Evolutionary conservation across 2,797 vertebrate genomes (phyloP), one percentile per base, ranked within the genome.

Genomic region (Ctenochaetus hawaiiensis): DNA sequence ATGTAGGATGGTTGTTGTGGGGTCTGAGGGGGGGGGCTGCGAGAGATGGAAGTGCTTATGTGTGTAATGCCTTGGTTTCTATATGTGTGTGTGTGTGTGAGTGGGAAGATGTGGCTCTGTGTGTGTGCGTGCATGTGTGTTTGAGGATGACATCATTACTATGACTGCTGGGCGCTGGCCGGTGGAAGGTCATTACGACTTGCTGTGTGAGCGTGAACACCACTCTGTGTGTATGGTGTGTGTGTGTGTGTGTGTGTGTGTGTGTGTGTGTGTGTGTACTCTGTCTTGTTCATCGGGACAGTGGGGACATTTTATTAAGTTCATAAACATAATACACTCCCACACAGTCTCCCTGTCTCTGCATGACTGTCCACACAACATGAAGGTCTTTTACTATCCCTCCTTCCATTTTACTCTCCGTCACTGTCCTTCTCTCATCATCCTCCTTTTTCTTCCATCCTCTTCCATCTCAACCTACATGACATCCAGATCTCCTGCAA

Each of bases 141-240:
- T 16, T 51, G 30, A 73, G 48, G 72, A 84, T 92, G 89, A 90
- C 89, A 91, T 92, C 87, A 91, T 90, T 84, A 89, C 84, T 81
- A 83, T 62, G 74, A 71, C 26, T 30, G 26, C 77, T 85, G 88
- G 77, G 81, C 53, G 71, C 79, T 78, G 89, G 88, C 86, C 73
- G 81, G 80, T 80, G 57, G 76, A 82, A 83, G 82, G 85, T 80
- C 60, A 37, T 72, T 75, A 77, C 80, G 87, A 83, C 83, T 78
- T 37, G 17, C 82, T 62, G 82, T 48, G 67, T 63, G 72, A 77
- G 48, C 47, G 51, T 67, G 71, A 76, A 47, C 8, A 34, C 43
- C 14, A 41, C 34, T 30, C 4, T 30, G 26, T 30, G 26, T 30
- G 26, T 30, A 30, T 30, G 26, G 26, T 58, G 59, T 65, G 57